phyloP scores from a whole-genome alignment of 2,113 vertebrate species.

The Myodes glareolus region DNA sequence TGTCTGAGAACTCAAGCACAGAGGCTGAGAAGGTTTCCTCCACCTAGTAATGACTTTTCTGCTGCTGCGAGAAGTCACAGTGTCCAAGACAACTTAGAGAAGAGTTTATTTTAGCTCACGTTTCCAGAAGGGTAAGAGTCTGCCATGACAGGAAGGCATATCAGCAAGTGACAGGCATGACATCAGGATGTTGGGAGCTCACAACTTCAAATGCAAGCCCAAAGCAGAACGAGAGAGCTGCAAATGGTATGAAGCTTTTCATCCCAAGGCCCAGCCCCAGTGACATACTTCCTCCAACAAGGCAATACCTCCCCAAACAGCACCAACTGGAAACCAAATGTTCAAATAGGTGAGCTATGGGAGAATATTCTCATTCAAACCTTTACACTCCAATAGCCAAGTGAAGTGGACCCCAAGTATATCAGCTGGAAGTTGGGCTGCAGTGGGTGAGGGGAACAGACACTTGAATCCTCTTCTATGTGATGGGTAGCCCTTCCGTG shows the following conservation, averaged over 20 bases:
- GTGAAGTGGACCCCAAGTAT: neutral
- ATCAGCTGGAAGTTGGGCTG: neutral
- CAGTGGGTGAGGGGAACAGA: neutral
- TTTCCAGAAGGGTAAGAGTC: neutral
- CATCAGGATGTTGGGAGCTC: neutral
- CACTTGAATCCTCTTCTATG: neutral
- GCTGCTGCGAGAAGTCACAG: neutral
- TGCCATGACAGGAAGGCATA: neutral
- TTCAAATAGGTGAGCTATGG: neutral
- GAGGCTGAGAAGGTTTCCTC: neutral
- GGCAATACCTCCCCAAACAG: neutral
- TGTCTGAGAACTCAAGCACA: neutral
- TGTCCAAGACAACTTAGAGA: neutral
- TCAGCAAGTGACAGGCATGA: no score
- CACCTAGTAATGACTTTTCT: neutral
- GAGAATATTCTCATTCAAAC: neutral
- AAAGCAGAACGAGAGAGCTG: neutral
- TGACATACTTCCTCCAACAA: neutral
- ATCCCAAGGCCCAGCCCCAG: neutral
- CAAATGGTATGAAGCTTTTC: no score
- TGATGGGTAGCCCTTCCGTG: rapidly evolving
- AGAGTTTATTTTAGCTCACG: neutral
- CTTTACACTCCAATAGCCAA: neutral
- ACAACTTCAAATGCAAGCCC: neutral
- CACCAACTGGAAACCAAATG: neutral